These are phyloP conservation scores for Sinocyclocheilus anshuiensis DNA, from an alignment of 2,113 vertebrate genomes.

Conservation along the genomic window DNA sequence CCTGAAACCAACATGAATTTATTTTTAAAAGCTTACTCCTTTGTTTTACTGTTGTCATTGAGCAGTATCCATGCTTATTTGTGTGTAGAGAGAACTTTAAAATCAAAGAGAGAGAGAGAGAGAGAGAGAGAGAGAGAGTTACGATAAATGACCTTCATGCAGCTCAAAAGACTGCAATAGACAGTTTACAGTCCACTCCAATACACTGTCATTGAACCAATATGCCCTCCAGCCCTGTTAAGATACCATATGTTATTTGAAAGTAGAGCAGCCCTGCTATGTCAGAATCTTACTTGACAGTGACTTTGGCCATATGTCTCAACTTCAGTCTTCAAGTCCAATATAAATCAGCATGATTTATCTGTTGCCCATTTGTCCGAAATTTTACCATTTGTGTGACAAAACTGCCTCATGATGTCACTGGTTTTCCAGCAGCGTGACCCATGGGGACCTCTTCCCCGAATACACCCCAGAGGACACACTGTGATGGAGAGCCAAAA, in stretches of 20 bases:
- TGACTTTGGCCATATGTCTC: background rate
- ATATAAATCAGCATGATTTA: background rate
- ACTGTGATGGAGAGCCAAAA: background rate
- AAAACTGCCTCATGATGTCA: conserved; percentile 4
- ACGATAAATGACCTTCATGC: background rate
- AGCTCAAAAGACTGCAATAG: background rate
- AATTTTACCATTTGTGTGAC: background rate
- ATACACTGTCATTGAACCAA: background rate
- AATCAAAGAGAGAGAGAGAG: background rate
- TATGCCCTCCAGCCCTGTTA: background rate
- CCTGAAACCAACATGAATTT: background rate
- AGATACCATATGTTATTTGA: conserved; percentile 10
- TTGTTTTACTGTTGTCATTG: background rate
- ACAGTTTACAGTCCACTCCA: background rate
- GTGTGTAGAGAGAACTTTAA: background rate
- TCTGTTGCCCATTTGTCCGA: background rate
- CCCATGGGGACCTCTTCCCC: background rate
- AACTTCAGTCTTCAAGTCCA: background rate
- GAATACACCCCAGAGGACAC: conserved; percentile 2
- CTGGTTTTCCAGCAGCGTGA: background rate
- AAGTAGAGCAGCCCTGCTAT: conserved; percentile 1
- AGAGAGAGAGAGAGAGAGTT: background rate
- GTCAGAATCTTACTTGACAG: background rate
- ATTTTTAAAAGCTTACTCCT: background rate
- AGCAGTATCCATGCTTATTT: background rate